phyloP scores from a whole-genome alignment of 2,113 vertebrate genomes.

The Heterotis niloticus region DNA sequence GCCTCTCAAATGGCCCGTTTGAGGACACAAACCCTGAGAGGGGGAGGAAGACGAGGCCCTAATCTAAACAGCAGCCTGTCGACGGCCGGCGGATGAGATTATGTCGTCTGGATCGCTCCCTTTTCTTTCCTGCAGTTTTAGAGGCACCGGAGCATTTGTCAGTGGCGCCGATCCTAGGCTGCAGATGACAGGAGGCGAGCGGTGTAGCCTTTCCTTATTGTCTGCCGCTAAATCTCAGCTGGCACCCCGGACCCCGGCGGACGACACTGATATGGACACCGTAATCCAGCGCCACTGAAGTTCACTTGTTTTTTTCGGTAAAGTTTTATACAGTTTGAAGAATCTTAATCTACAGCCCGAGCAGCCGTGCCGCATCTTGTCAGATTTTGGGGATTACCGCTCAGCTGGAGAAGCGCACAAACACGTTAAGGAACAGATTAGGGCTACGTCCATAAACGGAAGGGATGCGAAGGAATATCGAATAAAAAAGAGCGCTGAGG shows the following conservation, averaged over 20 bases:
- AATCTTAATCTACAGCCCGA: too few species aligned
- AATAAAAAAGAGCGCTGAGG: too few species aligned
- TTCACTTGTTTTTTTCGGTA: too few species aligned
- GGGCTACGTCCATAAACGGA: too few species aligned
- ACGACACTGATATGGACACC: too few species aligned
- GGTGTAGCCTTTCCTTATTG: conserved; percentile 52
- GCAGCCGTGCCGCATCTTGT: too few species aligned
- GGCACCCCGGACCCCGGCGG: not conserved
- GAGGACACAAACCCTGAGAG: conserved; percentile 42
- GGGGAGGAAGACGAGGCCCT: conserved; percentile 43
- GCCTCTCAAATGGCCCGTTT: conserved; percentile 44
- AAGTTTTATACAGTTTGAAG: too few species aligned
- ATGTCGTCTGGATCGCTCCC: conserved; percentile 49
- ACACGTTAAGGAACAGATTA: too few species aligned
- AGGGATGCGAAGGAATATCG: too few species aligned
- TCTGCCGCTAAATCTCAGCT: conserved; percentile 32
- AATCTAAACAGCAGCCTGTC: conserved; percentile 64
- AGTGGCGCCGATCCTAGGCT: conserved; percentile 67
- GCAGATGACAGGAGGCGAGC: conserved; percentile 47
- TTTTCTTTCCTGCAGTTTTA: conserved; percentile 59
- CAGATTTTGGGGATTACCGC: too few species aligned
- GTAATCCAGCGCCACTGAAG: too few species aligned
- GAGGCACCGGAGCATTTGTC: conserved; percentile 57
- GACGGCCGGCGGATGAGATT: conserved; percentile 70
- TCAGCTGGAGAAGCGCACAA: too few species aligned